phyloP scores from a whole-genome alignment of 37 sponge, comb jelly and placozoan genomes.

The Haliclona indistincta region DNA sequence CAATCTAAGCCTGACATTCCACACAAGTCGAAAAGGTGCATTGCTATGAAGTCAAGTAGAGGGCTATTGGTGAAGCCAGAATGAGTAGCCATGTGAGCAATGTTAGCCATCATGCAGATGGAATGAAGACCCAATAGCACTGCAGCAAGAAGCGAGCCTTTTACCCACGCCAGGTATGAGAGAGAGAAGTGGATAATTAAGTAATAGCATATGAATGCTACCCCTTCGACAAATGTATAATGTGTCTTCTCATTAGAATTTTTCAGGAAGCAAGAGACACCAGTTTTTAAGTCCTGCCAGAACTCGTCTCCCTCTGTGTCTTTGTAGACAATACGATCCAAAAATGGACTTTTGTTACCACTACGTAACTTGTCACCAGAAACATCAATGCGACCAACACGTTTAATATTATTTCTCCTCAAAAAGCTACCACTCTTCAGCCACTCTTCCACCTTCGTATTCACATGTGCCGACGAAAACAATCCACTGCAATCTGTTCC shows the following conservation, averaged over 20 bases:
- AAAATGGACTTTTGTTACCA: background rate
- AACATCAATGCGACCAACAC: slow-evolving; percentile 2
- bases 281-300: slow-evolving; percentile 2
- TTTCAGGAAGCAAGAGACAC: background rate
- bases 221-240: background rate
- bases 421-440: background rate
- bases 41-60: no score
- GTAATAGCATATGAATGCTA: slow-evolving; percentile 1
- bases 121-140: no score
- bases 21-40: no score
- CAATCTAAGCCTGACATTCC: no score
- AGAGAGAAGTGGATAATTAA: background rate
- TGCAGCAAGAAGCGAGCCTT: background rate
- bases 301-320: slow-evolving; percentile 7
- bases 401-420: background rate
- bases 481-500: no score
- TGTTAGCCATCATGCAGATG: no score
- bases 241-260: background rate
- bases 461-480: background rate
- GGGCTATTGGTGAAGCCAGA: no score
- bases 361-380: background rate
- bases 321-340: slow-evolving; percentile 14
- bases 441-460: background rate
- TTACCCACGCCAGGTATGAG: background rate
- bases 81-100: no score